Evolutionary conservation across 2,113 vertebrate species (phyloP).

Genomic region (Vombatus ursinus): DNA sequence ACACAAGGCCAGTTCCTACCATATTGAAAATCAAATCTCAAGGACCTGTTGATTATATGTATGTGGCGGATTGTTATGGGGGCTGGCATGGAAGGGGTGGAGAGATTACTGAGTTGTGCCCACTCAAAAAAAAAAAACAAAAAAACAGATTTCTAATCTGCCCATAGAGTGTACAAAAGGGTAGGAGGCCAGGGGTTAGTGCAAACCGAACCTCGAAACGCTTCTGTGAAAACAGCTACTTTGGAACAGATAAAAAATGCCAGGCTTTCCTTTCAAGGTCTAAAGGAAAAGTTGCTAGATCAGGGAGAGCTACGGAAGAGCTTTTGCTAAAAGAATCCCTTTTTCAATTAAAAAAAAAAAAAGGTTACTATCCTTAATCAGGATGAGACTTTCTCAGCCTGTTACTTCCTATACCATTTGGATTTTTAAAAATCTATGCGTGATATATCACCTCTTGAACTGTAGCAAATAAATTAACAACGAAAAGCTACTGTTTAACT

Average conservation of each 20-base stretch:
- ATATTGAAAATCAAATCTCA: slow-evolving; percentile 12
- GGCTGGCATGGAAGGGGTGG: slow-evolving; percentile 10
- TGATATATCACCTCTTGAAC: slow-evolving; percentile 65
- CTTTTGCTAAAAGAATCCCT: slow-evolving; percentile 69
- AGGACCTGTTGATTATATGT: not conserved
- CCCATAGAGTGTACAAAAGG: slow-evolving; percentile 1
- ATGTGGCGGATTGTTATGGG: not conserved
- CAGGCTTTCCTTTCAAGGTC: slow-evolving; percentile 64
- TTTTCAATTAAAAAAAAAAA: slow-evolving; percentile 69
- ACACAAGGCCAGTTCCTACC: not conserved
- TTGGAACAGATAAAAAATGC: slow-evolving; percentile 60
- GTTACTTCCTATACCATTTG: slow-evolving; percentile 60
- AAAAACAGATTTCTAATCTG: slow-evolving; percentile 48
- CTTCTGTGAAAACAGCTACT: slow-evolving; percentile 58
- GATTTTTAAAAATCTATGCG: slow-evolving; percentile 61
- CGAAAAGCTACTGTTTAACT: slow-evolving; percentile 63
- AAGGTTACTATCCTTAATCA: slow-evolving; percentile 69
- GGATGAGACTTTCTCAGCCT: slow-evolving; percentile 66
- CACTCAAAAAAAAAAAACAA: slow-evolving; percentile 44
- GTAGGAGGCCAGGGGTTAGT: slow-evolving; percentile 57
- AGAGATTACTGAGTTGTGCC: slow-evolving; percentile 15
- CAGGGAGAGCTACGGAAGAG: slow-evolving; percentile 61
- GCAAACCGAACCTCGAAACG: slow-evolving; percentile 65
- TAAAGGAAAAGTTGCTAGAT: slow-evolving; percentile 66
- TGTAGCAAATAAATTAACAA: slow-evolving; percentile 82